These are phyloP conservation scores for Ellobium chinense DNA, from an alignment of 2,888 invertebrate species.

Conservation along the genomic window DNA sequence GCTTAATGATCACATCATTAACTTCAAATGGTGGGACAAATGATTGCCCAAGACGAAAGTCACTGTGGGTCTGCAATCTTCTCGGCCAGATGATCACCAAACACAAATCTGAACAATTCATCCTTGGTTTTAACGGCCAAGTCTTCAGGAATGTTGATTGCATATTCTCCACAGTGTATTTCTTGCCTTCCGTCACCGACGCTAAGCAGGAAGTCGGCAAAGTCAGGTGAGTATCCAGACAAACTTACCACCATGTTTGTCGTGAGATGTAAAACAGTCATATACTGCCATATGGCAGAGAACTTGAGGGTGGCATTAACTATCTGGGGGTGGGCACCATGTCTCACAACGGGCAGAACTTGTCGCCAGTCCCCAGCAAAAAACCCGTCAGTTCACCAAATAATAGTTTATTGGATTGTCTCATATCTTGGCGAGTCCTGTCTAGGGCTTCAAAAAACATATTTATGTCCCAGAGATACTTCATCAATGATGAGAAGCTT, in stretches of 20 bases:
- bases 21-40: neutral
- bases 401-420: neutral
- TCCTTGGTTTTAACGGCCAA: neutral
- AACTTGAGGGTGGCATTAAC: conserved; percentile 9
- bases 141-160: neutral
- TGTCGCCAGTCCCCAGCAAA: neutral
- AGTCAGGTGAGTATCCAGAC: neutral
- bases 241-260: neutral
- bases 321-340: neutral
- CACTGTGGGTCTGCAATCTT: neutral
- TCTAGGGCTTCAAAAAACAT: conserved; percentile 2
- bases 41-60: neutral
- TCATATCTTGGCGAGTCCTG: neutral
- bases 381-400: neutral
- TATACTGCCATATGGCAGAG: neutral
- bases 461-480: neutral
- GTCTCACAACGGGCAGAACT: conserved; percentile 1
- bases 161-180: neutral
- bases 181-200: neutral
- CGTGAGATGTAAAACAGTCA: neutral
- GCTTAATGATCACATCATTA: neutral
- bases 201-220: neutral
- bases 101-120: neutral
- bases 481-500: neutral
- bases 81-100: neutral